Evolutionary conservation across 2,797 vertebrate species (phyloP), one percentile per base, ranked within the genome.

Genomic region (Xenentodon cancila): DNA sequence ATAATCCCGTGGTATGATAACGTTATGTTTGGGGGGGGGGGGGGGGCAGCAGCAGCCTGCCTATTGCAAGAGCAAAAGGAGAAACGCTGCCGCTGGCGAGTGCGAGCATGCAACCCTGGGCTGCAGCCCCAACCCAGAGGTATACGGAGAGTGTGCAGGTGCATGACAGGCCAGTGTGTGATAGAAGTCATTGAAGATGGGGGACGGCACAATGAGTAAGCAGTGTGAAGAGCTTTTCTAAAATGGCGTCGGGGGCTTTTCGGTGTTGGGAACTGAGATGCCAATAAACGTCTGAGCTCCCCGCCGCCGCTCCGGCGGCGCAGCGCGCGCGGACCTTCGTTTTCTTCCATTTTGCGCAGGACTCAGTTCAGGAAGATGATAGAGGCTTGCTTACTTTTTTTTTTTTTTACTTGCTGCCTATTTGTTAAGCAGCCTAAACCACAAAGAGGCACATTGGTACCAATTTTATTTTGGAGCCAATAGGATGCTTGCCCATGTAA

Each of bases 171-270:
- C 84, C 74, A 9, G 71, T 68, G 88, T 89, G 89, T 89, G 90
- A 90, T 86, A 81, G 84, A 84, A 90, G 89, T 89, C 87, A 89
- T 75, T 90, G 91, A 91, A 91, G 91, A 91, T 90, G 90, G 91
- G 90, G 91, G 91, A 86, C 84, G 90, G 89, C 81, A 81, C 84
- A 91, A 92, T 93, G 91, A 93, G 90, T 94, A 91, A 90, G 92
- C 92, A 92, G 87, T 92, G 91, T 87, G 92, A 92, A 89, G 87
- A 92, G 84, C 91, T 90, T 91, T 77, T 94, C 92, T 94, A 95
- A 97, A 95, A 97, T 96, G 95, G 95, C 94, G 94, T 92, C 94
- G 77, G 71, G 89, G 86, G 89, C 92, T 92, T 89, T 82, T 91
- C 88, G 89, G 85, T 92, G 94, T 95, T 92, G 92, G 83, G 90